Percentiles rank a stretch among this genome's conserved stretches.
Evolutionary conservation across 2,888 invertebrate species (phyloP).

Genomic region (Drosophila picticornis): DNA sequence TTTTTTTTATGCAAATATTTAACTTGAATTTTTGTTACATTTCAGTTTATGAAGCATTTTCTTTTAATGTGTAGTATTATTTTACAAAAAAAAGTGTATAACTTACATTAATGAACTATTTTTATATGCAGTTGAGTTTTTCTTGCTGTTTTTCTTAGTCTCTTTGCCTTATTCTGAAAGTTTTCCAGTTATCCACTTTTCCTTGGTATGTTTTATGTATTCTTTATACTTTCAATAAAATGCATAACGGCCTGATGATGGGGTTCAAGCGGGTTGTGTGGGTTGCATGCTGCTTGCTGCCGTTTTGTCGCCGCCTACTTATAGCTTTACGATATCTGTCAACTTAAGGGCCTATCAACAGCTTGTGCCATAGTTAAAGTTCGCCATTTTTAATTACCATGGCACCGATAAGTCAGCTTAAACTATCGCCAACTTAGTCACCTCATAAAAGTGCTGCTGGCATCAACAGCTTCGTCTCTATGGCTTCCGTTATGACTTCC

Average conservation of each 20-base stretch:
- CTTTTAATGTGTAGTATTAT: no score
- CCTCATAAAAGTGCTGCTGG: constrained; percentile 70
- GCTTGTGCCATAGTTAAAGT: constrained; percentile 68
- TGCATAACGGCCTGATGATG: constrained; percentile 8
- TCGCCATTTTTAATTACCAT: constrained; percentile 73
- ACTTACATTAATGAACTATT: neutral
- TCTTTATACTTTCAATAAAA: constrained; percentile 18
- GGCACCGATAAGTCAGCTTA: constrained; percentile 62
- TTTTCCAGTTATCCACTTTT: neutral
- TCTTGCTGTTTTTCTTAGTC: neutral
- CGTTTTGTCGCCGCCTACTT: constrained; percentile 24
- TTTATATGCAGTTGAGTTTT: neutral
- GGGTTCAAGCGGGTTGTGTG: constrained; percentile 2
- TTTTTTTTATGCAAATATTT: neutral
- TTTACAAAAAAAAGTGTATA: neutral
- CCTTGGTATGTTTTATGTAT: neutral
- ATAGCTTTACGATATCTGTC: constrained; percentile 31
- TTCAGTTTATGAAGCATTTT: neutral
- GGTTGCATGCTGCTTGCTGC: neutral
- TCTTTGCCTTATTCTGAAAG: neutral
- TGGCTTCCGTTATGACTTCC: constrained; percentile 68
- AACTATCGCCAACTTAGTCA: constrained; percentile 65
- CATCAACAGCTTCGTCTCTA: constrained; percentile 54
- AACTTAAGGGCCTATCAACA: constrained; percentile 68
- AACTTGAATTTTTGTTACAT: neutral